Percentiles rank a stretch among this genome's conserved stretches.
These are phyloP conservation scores for Euphysa ruthae DNA, from an alignment of 30 jellyfish, hydroid and myxozoan species.

Conservation along the genomic window DNA sequence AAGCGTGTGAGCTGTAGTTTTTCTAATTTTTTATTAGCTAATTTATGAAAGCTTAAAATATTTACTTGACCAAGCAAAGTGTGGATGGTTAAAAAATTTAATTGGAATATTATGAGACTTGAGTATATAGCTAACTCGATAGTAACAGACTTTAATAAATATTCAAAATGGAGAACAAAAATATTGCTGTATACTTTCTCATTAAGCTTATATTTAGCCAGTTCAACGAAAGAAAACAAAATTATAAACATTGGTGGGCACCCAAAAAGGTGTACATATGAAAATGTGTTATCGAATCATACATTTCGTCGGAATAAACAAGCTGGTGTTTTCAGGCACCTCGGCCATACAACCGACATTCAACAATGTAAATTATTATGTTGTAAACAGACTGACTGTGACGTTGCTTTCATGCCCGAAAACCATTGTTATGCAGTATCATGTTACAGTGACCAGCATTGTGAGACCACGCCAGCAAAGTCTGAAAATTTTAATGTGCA, in stretches of 20 bases:
- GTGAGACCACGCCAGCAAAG: conserved; percentile 93
- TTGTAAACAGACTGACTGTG: conserved; percentile 87
- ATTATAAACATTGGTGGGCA: conserved; percentile 18
- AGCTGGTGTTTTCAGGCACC: conserved; percentile 95
- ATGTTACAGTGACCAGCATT: conserved; percentile 86
- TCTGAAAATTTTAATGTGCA: conserved; percentile 73
- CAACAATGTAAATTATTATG: conserved; percentile 79
- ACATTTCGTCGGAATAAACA: conserved; percentile 79
- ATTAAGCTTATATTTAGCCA: no score
- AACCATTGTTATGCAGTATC: conserved; percentile 96
- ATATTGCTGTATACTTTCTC: no score
- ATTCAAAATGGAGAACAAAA: no score
- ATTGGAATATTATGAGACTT: no score
- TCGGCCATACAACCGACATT: conserved; percentile 78
- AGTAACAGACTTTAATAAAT: no score
- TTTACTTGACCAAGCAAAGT: no score
- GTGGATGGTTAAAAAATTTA: no score
- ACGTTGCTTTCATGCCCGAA: conserved; percentile 94
- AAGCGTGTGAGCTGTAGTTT: no score
- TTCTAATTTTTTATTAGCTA: no score
- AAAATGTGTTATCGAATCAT: conserved; percentile 82
- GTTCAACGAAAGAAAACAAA: background rate
- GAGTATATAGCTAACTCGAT: no score
- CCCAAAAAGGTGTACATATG: conserved; percentile 85
- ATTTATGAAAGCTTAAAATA: no score